These are phyloP conservation scores for Blennius ocellaris DNA, from an alignment of 2,113 vertebrate genomes.

Conservation along the genomic window DNA sequence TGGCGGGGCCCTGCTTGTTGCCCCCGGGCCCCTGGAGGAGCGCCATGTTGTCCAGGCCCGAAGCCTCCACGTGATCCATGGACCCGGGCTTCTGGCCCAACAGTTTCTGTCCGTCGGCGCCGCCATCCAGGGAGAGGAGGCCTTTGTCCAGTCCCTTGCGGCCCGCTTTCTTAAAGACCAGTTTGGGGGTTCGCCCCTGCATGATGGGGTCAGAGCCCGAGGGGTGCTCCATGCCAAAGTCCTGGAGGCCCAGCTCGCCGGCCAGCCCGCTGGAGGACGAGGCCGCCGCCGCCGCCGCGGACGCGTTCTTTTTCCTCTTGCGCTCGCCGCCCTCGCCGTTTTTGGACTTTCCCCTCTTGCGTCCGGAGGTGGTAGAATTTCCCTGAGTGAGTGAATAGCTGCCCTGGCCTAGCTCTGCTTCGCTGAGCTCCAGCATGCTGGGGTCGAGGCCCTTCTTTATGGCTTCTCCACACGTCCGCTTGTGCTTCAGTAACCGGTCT, in stretches of 20 bases:
- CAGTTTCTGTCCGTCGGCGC: constrained; percentile 85
- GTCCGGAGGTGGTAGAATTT: constrained; percentile 91
- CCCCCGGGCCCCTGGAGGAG: constrained; percentile 89
- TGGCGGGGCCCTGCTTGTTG: constrained; percentile 89
- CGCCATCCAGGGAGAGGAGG: constrained; percentile 88
- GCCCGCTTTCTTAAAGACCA: constrained; percentile 92
- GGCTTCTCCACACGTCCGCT: constrained; percentile 98
- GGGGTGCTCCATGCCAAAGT: constrained; percentile 91
- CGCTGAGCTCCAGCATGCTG: constrained; percentile 88
- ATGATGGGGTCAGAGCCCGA: constrained; percentile 85
- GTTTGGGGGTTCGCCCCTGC: constrained; percentile 91
- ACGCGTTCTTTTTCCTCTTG: constrained; percentile 88
- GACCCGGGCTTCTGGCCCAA: constrained; percentile 89
- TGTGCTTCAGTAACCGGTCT: constrained; percentile 99
- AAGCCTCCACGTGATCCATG: constrained; percentile 85
- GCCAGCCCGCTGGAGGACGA: constrained; percentile 83
- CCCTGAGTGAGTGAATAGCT: constrained; percentile 93
- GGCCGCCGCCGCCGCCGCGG: constrained; percentile 32
- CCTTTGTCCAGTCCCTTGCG: constrained; percentile 91
- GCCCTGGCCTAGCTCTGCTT: constrained; percentile 90
- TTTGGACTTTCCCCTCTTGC: constrained; percentile 95
- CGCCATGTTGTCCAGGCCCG: constrained; percentile 87
- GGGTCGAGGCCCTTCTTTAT: constrained; percentile 95
- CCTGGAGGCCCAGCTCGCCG: constrained; percentile 86
- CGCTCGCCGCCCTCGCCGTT: constrained; percentile 89